Evolutionary conservation across 2,797 vertebrate genomes (phyloP).

Genomic region (Menidia menidia): DNA sequence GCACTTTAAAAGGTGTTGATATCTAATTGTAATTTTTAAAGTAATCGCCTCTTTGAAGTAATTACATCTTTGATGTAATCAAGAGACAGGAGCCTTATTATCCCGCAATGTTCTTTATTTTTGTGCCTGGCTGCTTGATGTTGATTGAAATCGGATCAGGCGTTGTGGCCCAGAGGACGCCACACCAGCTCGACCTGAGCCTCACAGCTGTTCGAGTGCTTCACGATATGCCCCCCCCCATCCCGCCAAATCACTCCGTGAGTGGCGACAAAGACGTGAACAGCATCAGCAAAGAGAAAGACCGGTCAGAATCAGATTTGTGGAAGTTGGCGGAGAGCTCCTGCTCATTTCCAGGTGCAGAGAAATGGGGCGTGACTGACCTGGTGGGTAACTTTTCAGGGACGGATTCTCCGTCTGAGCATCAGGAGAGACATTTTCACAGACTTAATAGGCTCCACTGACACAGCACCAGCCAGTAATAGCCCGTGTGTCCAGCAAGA

Average conservation of each 20-base stretch:
- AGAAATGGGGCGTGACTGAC: background rate
- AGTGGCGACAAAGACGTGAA: background rate
- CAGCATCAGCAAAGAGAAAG: background rate
- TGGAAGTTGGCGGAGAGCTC: background rate
- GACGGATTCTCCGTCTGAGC: background rate
- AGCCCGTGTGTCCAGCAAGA: background rate
- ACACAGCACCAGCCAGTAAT: background rate
- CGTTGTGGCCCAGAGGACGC: background rate
- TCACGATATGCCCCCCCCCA: background rate
- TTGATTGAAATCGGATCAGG: constrained; percentile 8
- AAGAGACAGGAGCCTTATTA: constrained; percentile 62
- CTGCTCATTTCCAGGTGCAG: background rate
- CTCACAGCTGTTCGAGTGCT: background rate
- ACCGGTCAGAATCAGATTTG: background rate
- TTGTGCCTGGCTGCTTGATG: constrained; percentile 16
- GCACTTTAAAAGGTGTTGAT: constrained; percentile 77
- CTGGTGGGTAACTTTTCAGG: background rate
- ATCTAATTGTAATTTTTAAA: constrained; percentile 77
- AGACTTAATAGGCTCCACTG: background rate
- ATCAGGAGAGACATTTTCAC: constrained; percentile 3
- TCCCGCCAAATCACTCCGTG: background rate
- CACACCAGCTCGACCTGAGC: constrained; percentile 6
- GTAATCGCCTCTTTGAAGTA: constrained; percentile 79
- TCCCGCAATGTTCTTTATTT: constrained; percentile 35
- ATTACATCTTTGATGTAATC: constrained; percentile 82